These are phyloP conservation scores for Apodemia mormo DNA, from an alignment of 2,888 invertebrate species.

Conservation along the genomic window DNA sequence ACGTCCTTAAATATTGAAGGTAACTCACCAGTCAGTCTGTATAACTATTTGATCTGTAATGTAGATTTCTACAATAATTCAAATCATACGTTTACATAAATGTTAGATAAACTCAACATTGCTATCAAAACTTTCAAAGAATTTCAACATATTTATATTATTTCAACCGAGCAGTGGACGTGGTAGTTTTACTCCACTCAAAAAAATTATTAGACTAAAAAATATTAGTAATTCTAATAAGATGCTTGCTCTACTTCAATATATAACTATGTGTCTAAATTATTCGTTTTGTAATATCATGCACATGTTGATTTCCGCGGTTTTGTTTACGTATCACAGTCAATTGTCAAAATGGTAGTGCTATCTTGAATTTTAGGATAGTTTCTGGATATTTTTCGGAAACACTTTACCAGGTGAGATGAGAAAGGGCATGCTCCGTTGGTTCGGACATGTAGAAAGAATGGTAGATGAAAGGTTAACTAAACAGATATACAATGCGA, in stretches of 20 bases:
- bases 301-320: neutral
- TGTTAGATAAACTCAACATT: neutral
- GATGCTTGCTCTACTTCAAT: neutral
- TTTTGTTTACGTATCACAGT: no score
- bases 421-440: no score
- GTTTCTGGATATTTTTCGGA: no score
- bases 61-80: constrained; percentile 1
- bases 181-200: neutral
- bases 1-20: no score
- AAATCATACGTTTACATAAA: neutral
- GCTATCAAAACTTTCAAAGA: constrained; percentile 11
- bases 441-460: no score
- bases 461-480: no score
- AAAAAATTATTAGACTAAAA: constrained; percentile 16
- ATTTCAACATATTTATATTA: constrained; percentile 7
- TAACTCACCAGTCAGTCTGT: neutral
- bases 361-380: no score
- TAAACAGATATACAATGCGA: no score
- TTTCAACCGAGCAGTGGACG: neutral
- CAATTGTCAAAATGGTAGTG: no score
- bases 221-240: constrained; percentile 17
- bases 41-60: neutral
- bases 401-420: no score
- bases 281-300: neutral
- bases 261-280: neutral